phyloP scores from a whole-genome alignment of 2,888 invertebrate genomes.

The Syrista parreyssii region DNA sequence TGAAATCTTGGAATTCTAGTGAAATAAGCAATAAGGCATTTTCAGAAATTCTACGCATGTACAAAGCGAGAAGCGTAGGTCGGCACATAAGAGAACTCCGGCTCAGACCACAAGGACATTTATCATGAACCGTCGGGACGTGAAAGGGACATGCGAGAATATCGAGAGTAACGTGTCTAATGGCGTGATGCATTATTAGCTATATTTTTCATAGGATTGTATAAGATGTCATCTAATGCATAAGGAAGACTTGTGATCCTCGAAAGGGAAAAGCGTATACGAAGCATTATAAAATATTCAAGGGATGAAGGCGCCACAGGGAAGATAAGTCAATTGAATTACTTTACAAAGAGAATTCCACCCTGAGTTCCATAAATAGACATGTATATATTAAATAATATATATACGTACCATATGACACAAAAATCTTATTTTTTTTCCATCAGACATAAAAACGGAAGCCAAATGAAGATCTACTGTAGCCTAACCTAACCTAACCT shows the following conservation, averaged over 20 bases:
- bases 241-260: background rate
- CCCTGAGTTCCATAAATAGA: background rate
- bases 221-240: background rate
- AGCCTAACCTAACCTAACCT: background rate
- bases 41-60: background rate
- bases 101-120: background rate
- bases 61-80: background rate
- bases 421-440: background rate
- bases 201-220: background rate
- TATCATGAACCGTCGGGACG: background rate
- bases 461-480: background rate
- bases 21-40: background rate
- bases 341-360: background rate
- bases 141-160: background rate
- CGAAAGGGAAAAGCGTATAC: background rate
- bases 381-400: background rate
- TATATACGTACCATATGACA: background rate
- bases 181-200: background rate
- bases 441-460: background rate
- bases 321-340: background rate
- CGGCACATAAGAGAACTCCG: background rate
- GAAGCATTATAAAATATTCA: background rate
- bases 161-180: background rate
- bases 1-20: background rate
- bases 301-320: background rate